Evolutionary conservation across 2,888 invertebrate species (phyloP), one percentile per base, ranked within the genome.

Genomic region (Bombyx huttoni): DNA sequence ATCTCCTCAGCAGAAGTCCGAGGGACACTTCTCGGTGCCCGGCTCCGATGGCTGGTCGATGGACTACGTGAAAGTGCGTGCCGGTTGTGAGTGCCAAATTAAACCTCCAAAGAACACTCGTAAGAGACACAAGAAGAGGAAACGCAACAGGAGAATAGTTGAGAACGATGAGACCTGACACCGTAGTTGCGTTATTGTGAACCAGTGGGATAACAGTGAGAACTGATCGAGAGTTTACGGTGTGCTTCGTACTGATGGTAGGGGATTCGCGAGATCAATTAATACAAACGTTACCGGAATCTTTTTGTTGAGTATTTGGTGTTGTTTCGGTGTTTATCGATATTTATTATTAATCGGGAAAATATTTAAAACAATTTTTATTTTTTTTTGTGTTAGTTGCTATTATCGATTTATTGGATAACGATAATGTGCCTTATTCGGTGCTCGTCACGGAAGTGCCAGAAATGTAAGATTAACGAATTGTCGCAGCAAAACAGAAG

Each of bases 51-150:
- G 90, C 52, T 96, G 94, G 92, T 92, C 93, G 56, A 87, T 96
- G 81, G 96, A 96, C 86, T 95, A 95, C 82, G 94, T 96, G 65
- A 89, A 90, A 65, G 92, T 96, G 56, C 90, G 95, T 54, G 94
- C 94, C 62, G 96, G 96, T 46, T 96, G 96, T 83, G 92, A 94
- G 68, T 96, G 96, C 81, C 93, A 94, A 75, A 90, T 96, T 57
- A 89, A 86, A 67, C 91, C 92, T 46, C 86, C 87, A 57, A 90
- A 88, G 69, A 90, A 89, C 60, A 53, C 63, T 47, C 68, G 70
- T 34, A 64, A 78, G 62, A 63, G 81, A 55, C 81, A 87, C 70
- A 72, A 81, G 65, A 74, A 73, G 63, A 68, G 72, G 58, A 85
- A 78, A 65, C 73, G 74, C 56, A 83, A 75, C 58, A 76, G 77